Evolutionary conservation across 2,113 vertebrate genomes (phyloP), one percentile per base, ranked within the genome.

Genomic region (Piprites chloris): DNA sequence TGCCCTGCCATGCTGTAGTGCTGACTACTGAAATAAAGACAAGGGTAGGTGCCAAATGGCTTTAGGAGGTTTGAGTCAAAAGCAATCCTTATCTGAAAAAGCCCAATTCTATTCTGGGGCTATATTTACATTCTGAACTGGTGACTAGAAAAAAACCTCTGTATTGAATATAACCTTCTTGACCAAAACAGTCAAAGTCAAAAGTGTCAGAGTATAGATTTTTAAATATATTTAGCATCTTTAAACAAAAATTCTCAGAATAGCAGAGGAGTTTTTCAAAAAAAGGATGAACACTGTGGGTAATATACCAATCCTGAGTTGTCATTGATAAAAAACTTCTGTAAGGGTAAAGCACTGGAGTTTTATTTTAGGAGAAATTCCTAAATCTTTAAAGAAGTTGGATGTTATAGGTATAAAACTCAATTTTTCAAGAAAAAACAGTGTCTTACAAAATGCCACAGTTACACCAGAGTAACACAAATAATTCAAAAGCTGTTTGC

Each of bases 181-280:
- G n/a, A 53, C 81, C 35, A 85, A 74, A 59, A 94, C 11, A 81
- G 23, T 58, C 41, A 56, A 86, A 82, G 81, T 67, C 61, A 92
- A 24, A 89, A 74, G 65, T 93, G 76, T 86, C 77, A 80, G 63
- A 82, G 46, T 90, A 96, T 85, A 80, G 94, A 95, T 95, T 97
- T 97, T 53, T 81, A 87, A 82, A 69, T 95, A 68, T 55, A 80
- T 85, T 95, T 90, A 85, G 88, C 73, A 50, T 74, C 39, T 85
- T 95, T 85, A 95, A 78, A 77, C 52, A 93, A 85, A 95, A 88
- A 37, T 24, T 67, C 93, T 97, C 37, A 96, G 96, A 97, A 96
- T 96, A 97, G 61, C 47, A 78, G 37, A 75, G 71, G 67, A 74
- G 56, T 23, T 71, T 82, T 91, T 11, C 1, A 46, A 80, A 67